Evolutionary conservation across 2,888 invertebrate species (phyloP).

Genomic region (Pollenia angustigena): DNA sequence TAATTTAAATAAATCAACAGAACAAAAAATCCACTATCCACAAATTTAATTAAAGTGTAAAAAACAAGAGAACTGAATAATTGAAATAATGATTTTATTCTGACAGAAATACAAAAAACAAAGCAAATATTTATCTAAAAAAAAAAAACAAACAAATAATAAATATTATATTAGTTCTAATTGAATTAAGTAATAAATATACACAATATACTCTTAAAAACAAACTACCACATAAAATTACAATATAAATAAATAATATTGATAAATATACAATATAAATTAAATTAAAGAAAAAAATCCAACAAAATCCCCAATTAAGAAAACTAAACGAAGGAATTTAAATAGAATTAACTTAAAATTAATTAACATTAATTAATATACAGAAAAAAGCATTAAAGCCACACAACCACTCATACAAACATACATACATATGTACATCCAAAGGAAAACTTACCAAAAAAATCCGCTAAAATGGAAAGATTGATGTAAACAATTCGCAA

Average conservation of each 20-base stretch:
- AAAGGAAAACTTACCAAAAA: constrained; percentile 46
- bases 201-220: constrained; percentile 71
- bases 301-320: constrained; percentile 69
- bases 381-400: constrained; percentile 56
- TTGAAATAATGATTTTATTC: constrained; percentile 74
- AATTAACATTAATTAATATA: constrained; percentile 56
- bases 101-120: constrained; percentile 56
- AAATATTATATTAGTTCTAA: constrained; percentile 68
- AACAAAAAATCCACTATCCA: constrained; percentile 66
- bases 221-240: constrained; percentile 67
- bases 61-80: constrained; percentile 73
- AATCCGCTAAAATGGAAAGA: constrained; percentile 67
- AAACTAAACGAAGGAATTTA: constrained; percentile 74
- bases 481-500: constrained; percentile 64
- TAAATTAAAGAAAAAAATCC: neutral
- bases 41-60: constrained; percentile 49
- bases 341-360: constrained; percentile 68
- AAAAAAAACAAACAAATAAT: constrained; percentile 29
- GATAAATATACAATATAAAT: constrained; percentile 38
- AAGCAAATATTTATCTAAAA: constrained; percentile 66
- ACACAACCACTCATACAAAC: constrained; percentile 20
- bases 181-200: constrained; percentile 66
- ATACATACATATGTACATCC: constrained; percentile 1
- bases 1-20: constrained; percentile 50
- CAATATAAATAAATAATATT: constrained; percentile 40